Conservation (phyloP, 2,113 vertebrate genomes). For the Phylloscopus whistleri region DNA sequence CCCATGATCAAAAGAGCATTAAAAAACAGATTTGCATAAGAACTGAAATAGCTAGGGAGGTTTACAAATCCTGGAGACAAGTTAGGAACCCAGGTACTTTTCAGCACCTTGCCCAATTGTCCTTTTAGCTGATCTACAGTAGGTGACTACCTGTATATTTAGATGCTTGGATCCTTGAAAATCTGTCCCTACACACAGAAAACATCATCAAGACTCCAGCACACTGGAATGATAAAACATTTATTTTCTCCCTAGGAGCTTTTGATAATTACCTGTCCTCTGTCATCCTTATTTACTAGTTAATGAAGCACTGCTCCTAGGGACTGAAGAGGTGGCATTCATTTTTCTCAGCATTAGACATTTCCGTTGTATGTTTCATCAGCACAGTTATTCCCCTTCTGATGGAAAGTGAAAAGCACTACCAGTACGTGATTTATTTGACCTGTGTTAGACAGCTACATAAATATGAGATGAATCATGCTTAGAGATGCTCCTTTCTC, state of each 20-base stretch:
- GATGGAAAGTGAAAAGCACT: background rate
- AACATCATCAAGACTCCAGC: background rate
- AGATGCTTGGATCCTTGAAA: background rate
- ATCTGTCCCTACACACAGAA: background rate
- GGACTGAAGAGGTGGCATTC: background rate
- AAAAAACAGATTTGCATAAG: background rate
- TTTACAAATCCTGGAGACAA: background rate
- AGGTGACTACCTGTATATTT: background rate
- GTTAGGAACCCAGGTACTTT: background rate
- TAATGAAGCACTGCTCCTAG: background rate
- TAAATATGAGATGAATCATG: background rate
- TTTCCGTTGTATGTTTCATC: background rate
- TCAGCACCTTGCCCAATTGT: background rate
- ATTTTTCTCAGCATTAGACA: background rate
- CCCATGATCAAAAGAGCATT: background rate
- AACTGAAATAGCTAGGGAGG: background rate
- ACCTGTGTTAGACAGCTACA: background rate
- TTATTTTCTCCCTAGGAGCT: background rate
- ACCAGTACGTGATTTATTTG: background rate
- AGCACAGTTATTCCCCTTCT: background rate
- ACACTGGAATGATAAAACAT: background rate
- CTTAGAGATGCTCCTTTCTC: background rate
- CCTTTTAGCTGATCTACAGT: background rate
- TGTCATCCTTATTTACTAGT: background rate
- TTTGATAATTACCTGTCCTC: background rate